Evolutionary conservation across 2,797 vertebrate species (phyloP), one percentile per base, ranked within the genome.

Genomic region (Pelobates cultripes): DNA sequence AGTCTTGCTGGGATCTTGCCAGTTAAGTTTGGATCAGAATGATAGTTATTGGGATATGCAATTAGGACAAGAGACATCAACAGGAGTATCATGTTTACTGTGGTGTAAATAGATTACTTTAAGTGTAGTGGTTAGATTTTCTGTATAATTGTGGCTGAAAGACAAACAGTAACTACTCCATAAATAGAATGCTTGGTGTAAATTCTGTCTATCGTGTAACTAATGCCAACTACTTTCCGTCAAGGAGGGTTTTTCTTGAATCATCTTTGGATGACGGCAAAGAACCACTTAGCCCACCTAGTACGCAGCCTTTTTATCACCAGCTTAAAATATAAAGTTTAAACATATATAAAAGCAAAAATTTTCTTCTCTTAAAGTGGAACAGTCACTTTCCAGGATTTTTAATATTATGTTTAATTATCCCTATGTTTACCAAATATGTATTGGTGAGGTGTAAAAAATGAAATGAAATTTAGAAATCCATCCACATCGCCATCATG

Each of bases 51-150:
- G 66, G 66, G 74, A 28, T 55, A 70, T 43, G 43, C 76, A 78
- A 55, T 73, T 74, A 78, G 43, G n/a, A 51, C 47, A 51, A 51
- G 47, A 78, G 72, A 53, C 44, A 43, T 45, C 57, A 77, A 77
- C 47, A 68, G 61, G 7, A 81, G 70, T 81, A 70, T 8, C 43
- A 70, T 80, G 79, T 70, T 81, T 70, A 63, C 55, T 47, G 40
- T 43, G n/a, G 44, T 80, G 67, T 81, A 81, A 64, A 81, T 74
- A 81, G 17, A 28, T 68, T 68, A 55, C 43, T 80, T 68, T 41
- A 74, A 67, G 71, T 45, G n/a, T 40, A 40, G 72, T 73, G 70
- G 70, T 67, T 55, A 28, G 28, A 10, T 69, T 70, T 75, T 15
- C 45, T 47, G 42, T 61, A 69, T 57, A 40, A 45, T 44, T 17